Conservation (phyloP, 2,113 vertebrate species). For the Phalacrocorax pelagicus region DNA sequence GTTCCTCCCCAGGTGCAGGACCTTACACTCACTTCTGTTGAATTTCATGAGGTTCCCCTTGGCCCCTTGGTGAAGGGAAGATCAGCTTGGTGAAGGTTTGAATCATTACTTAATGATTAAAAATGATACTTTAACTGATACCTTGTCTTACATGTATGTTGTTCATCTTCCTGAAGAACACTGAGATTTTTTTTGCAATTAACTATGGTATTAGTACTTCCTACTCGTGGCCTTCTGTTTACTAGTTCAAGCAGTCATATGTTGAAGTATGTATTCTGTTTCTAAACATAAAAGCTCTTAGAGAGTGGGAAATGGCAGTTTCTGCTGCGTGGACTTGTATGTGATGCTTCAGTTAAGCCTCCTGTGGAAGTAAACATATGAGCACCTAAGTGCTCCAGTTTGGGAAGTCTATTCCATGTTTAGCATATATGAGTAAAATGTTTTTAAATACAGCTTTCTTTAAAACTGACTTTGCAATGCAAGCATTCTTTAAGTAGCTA, state of each 20-base stretch:
- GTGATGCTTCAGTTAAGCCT: background rate
- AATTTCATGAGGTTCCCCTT: too few relatives aligned
- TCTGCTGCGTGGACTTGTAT: background rate
- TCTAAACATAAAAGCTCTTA: background rate
- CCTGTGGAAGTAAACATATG: background rate
- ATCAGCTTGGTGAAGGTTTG: too few relatives aligned
- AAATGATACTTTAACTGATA: background rate
- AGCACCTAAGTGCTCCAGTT: background rate
- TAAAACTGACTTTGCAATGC: background rate
- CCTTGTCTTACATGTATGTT: background rate
- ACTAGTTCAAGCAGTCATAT: background rate
- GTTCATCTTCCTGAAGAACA: background rate
- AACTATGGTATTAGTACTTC: background rate
- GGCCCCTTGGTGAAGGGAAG: too few relatives aligned
- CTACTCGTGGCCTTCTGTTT: background rate
- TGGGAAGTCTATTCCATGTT: background rate
- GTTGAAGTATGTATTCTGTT: background rate
- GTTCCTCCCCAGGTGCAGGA: too few relatives aligned
- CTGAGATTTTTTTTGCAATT: background rate
- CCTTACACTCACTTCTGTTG: too few relatives aligned
- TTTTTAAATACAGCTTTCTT: background rate
- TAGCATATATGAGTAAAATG: background rate
- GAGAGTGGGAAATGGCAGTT: background rate
- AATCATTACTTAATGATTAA: background rate
- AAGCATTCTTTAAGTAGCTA: background rate